Evolutionary conservation across 2,113 vertebrate genomes (phyloP).

Genomic region (Syngnathus scovelli): DNA sequence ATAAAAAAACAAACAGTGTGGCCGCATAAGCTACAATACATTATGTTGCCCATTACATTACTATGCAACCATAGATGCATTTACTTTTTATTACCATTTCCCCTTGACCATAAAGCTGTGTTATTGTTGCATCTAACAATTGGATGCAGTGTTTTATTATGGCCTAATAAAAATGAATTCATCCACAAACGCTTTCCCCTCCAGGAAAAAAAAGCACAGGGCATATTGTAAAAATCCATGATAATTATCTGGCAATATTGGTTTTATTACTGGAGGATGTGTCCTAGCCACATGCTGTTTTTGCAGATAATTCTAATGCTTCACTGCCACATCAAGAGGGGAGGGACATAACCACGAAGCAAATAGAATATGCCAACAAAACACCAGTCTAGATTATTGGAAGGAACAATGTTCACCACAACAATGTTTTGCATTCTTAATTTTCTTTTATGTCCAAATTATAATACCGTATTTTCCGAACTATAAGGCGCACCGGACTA

Average conservation of each 20-base stretch:
- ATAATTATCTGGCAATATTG: slow-evolving; percentile 72
- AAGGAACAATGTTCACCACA: not conserved
- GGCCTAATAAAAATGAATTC: slow-evolving; percentile 70
- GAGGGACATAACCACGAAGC: slow-evolving; percentile 9
- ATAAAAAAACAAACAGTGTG: slow-evolving; percentile 30
- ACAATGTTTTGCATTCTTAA: not conserved
- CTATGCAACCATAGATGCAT: slow-evolving; percentile 58
- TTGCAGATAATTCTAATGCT: slow-evolving; percentile 44
- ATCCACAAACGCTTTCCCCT: slow-evolving; percentile 63
- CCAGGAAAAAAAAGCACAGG: slow-evolving; percentile 61
- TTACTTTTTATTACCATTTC: slow-evolving; percentile 59
- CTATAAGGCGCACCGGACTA: too few relatives aligned
- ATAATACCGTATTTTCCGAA: not conserved
- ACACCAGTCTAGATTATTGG: slow-evolving; percentile 2
- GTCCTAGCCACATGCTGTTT: slow-evolving; percentile 54
- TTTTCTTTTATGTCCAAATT: slow-evolving; percentile 1
- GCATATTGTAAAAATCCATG: slow-evolving; percentile 68
- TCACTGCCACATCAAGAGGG: slow-evolving; percentile 24
- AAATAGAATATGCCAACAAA: slow-evolving; percentile 30
- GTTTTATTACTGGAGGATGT: slow-evolving; percentile 67
- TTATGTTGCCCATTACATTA: slow-evolving; percentile 54
- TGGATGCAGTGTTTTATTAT: slow-evolving; percentile 58
- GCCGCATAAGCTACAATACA: slow-evolving; percentile 28
- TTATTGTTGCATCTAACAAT: slow-evolving; percentile 58
- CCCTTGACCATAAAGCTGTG: slow-evolving; percentile 56